These are phyloP conservation scores for Hirtodrosophila alboralis DNA, from an alignment of 2,888 invertebrate species.

Conservation along the genomic window DNA sequence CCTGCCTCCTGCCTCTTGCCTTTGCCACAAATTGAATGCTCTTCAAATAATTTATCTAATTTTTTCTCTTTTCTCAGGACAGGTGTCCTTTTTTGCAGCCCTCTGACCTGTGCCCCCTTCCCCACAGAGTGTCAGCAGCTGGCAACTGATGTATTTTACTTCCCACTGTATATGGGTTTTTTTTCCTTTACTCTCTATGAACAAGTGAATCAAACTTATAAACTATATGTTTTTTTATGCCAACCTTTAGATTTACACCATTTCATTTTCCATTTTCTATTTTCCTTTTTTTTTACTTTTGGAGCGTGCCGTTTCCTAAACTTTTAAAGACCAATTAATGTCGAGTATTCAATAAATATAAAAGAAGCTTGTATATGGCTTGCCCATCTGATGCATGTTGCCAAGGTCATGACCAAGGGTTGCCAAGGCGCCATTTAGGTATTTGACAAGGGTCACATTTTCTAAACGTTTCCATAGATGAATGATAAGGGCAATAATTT, in stretches of 20 bases:
- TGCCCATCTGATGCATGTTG: background rate
- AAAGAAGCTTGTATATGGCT: conserved; percentile 2
- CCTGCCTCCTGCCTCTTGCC: conserved; percentile 31
- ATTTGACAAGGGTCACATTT: conserved; percentile 53
- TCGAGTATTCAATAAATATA: conserved; percentile 17
- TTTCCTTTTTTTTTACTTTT: too few species aligned
- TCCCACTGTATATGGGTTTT: background rate
- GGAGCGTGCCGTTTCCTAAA: background rate
- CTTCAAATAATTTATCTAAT: conserved; percentile 65
- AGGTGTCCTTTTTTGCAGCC: background rate
- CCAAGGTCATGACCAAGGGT: conserved; percentile 11
- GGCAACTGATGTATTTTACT: conserved; percentile 8
- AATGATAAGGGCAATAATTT: conserved; percentile 19
- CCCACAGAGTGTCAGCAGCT: conserved; percentile 39
- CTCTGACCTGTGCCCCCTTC: background rate
- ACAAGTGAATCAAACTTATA: conserved; percentile 9
- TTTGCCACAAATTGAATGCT: conserved; percentile 66
- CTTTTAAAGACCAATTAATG: conserved; percentile 27
- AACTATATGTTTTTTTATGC: conserved; percentile 25
- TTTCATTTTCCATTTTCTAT: too few species aligned
- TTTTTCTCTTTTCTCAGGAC: conserved; percentile 35
- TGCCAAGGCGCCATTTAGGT: conserved; percentile 11
- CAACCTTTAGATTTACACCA: background rate
- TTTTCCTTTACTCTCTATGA: conserved; percentile 2
- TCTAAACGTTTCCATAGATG: conserved; percentile 8